Conservation (phyloP, 2,888 invertebrate species). For the Autographa pulchrina region DNA sequence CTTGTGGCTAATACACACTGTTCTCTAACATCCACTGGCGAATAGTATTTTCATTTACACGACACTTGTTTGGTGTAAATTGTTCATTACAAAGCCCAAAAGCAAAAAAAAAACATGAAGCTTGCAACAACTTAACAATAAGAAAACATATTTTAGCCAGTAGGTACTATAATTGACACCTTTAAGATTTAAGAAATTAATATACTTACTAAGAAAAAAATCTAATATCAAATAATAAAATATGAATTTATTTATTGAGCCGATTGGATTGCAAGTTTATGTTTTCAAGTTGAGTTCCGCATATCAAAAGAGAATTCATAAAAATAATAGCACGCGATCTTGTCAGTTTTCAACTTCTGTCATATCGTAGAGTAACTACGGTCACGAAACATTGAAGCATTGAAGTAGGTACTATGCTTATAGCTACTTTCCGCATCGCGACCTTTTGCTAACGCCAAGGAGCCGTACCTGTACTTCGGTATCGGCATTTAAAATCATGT, state of each 20-base stretch:
- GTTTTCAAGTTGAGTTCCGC: constrained; percentile 44
- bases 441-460: constrained; percentile 27
- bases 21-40: constrained; percentile 39
- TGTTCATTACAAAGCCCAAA: too few relatives aligned
- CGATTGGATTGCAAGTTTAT: constrained; percentile 24
- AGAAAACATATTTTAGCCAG: too few relatives aligned
- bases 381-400: constrained; percentile 55
- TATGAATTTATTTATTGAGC: constrained; percentile 7
- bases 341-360: constrained; percentile 50
- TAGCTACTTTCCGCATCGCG: constrained; percentile 13
- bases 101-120: too few relatives aligned
- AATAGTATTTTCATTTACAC: constrained; percentile 26
- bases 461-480: constrained; percentile 65
- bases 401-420: constrained; percentile 29
- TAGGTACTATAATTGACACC: neutral
- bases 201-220: constrained; percentile 6
- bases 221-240: constrained; percentile 8
- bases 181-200: constrained; percentile 14
- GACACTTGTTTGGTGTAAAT: neutral
- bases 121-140: too few relatives aligned
- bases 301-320: constrained; percentile 54
- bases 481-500: constrained; percentile 88
- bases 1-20: constrained; percentile 50
- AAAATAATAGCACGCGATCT: constrained; percentile 62
- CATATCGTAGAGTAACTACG: constrained; percentile 50